These are phyloP conservation scores for Machimus rusticus DNA, from an alignment of 2,888 invertebrate species.

Conservation along the genomic window DNA sequence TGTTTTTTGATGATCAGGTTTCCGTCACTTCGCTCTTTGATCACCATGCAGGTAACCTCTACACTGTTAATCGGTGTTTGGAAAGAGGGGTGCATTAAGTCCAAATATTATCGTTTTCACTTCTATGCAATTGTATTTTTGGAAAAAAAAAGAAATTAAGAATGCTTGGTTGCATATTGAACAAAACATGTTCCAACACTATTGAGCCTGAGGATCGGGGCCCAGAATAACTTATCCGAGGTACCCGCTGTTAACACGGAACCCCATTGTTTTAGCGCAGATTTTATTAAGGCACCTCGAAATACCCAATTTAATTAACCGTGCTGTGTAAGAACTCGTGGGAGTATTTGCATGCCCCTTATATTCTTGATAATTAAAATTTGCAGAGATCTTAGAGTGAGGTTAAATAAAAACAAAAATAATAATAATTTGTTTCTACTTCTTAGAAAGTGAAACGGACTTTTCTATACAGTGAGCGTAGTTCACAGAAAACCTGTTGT, in stretches of 20 bases:
- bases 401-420: background rate
- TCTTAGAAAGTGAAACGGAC: background rate
- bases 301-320: background rate
- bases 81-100: background rate
- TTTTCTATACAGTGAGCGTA: background rate
- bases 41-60: background rate
- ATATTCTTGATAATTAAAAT: background rate
- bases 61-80: background rate
- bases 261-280: background rate
- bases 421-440: background rate
- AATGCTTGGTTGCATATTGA: background rate
- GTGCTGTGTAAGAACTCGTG: background rate
- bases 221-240: background rate
- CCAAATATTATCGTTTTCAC: background rate
- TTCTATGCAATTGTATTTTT: background rate
- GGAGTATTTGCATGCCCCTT: background rate
- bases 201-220: background rate
- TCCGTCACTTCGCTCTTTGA: background rate
- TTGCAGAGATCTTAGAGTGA: background rate
- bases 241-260: background rate
- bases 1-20: background rate
- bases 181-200: background rate
- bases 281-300: background rate
- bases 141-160: background rate
- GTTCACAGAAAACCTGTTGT: background rate